These are phyloP conservation scores for Egretta garzetta DNA, from an alignment of 2,113 vertebrate genomes.

Conservation along the genomic window DNA sequence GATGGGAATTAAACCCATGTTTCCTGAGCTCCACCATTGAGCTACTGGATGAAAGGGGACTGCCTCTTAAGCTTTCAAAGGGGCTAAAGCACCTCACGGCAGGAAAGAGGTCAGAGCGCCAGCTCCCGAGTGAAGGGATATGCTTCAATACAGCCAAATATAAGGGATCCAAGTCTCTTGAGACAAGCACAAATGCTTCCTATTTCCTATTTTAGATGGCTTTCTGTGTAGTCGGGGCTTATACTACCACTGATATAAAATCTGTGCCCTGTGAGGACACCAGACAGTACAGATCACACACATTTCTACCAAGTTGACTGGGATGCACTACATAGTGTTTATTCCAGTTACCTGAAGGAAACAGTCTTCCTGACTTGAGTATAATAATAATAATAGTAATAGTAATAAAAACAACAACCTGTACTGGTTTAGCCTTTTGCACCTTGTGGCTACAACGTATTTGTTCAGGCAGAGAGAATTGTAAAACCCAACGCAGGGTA, in stretches of 20 bases:
- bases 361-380: background rate
- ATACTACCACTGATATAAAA: background rate
- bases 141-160: background rate
- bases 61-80: conserved; percentile 37
- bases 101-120: conserved; percentile 6
- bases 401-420: background rate
- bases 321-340: background rate
- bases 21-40: background rate
- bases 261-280: background rate
- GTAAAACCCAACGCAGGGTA: background rate
- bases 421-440: background rate
- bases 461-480: background rate
- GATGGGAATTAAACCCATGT: conserved; percentile 8
- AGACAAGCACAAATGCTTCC: background rate
- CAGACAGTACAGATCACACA: background rate
- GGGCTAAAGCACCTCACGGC: background rate
- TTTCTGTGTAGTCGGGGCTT: background rate
- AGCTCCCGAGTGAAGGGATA: background rate
- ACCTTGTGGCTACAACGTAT: background rate
- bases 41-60: conserved; percentile 9
- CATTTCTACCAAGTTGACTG: background rate
- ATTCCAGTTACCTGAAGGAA: background rate
- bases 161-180: background rate
- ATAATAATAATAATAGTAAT: background rate
- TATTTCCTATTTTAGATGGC: background rate